Conservation (phyloP, 1,140 invertebrate species). For the Scaptodrosophila lebanonensis region DNA sequence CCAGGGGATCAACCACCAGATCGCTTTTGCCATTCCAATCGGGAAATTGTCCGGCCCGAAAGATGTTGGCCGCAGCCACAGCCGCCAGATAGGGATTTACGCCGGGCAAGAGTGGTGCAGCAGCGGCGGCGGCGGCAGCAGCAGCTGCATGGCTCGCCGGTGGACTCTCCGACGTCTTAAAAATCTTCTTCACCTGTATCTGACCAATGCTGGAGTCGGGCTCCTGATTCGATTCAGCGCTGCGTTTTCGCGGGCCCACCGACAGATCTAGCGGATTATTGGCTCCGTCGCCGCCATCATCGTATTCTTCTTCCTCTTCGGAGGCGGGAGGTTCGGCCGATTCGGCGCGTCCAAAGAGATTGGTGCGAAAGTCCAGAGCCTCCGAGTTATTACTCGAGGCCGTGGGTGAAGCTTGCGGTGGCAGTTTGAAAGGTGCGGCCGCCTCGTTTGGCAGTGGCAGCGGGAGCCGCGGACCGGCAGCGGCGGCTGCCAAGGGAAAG, state of each 20-base stretch:
- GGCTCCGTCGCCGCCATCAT: conserved; percentile 41
- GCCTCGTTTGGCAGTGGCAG: conserved; percentile 80
- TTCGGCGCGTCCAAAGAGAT: conserved; percentile 54
- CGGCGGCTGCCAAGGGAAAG: conserved; percentile 81
- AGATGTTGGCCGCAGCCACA: conserved; percentile 85
- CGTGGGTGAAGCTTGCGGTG: conserved; percentile 76
- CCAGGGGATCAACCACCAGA: conserved; percentile 87
- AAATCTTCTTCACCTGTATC: conserved; percentile 74
- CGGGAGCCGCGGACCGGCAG: conserved; percentile 77
- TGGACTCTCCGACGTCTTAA: conserved; percentile 78
- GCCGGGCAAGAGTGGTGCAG: conserved; percentile 84
- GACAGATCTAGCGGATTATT: conserved; percentile 86
- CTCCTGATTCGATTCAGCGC: conserved; percentile 73
- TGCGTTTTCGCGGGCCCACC: conserved; percentile 85
- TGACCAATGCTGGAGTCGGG: conserved; percentile 65
- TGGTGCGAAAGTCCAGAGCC: conserved; percentile 70
- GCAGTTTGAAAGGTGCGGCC: conserved; percentile 66
- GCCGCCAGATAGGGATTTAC: conserved; percentile 89
- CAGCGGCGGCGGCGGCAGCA: conserved; percentile 78
- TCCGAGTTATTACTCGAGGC: conserved; percentile 69
- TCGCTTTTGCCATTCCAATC: conserved; percentile 91
- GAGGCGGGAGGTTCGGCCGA: conserved; percentile 76
- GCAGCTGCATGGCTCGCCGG: conserved; percentile 84
- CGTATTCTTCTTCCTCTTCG: conserved; percentile 78
- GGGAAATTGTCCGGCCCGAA: conserved; percentile 82